Evolutionary conservation across 2,888 invertebrate species (phyloP).

Genomic region (Nesidiocoris tenuis): DNA sequence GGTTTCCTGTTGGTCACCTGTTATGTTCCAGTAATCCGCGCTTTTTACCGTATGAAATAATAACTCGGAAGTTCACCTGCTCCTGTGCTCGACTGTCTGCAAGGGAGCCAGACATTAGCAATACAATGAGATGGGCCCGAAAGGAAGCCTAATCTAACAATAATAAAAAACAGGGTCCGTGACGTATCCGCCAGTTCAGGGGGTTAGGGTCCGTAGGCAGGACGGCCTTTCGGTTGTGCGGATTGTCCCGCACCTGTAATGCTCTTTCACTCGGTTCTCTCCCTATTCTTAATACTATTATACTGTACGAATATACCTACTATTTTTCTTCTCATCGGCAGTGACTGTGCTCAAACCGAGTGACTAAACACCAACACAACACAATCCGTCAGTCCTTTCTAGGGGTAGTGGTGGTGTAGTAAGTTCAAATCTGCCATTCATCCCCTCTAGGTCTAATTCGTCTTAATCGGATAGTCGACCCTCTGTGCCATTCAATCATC

Average conservation of each 20-base stretch:
- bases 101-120: slow-evolving; percentile 16
- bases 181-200: slow-evolving; percentile 13
- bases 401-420: neutral
- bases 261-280: neutral
- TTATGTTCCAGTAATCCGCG: neutral
- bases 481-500: slow-evolving; percentile 26
- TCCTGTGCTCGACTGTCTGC: neutral
- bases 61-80: slow-evolving; percentile 8
- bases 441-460: slow-evolving; percentile 22
- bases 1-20: neutral
- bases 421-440: neutral
- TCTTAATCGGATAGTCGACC: slow-evolving; percentile 31
- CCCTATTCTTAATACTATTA: no score
- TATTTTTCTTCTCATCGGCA: neutral
- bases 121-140: slow-evolving; percentile 15
- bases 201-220: slow-evolving; percentile 13
- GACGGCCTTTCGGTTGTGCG: neutral
- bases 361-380: neutral
- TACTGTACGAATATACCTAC: no score
- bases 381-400: neutral
- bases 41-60: neutral
- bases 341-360: neutral
- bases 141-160: slow-evolving; percentile 31
- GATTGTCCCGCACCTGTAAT: neutral
- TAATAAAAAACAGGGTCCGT: slow-evolving; percentile 31